Base-by-base conservation (phyloP, 2,888 invertebrate species). In the Drosophila macrospina region DNA sequence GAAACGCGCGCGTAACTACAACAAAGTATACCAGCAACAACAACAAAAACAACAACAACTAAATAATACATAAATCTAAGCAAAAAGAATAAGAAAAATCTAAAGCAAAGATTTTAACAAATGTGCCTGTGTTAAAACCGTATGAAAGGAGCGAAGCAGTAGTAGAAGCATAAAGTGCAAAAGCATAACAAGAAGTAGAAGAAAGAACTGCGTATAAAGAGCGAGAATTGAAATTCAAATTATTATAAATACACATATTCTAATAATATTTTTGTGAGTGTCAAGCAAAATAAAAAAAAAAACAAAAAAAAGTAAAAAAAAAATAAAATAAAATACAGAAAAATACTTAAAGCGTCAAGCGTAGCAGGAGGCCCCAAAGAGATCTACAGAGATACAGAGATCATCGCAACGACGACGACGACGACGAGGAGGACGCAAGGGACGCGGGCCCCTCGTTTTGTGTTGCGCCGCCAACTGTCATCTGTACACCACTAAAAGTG, bases 401-500 rank as follows among this genome's bases (percentile, higher is more conserved):
- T 59, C 65, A 30, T 16, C 51, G 36, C 16, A 7, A 41, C 34
- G 32, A 50, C 57, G 36, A 28, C 56, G 30, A 32, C 45, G 39
- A 67, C 55, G 67, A 66, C 34, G 68, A 51, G 51, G 65, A 59
- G 69, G 77, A 74, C 78, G 83, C 75, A 69, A 68, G 72, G 87
- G 86, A 88, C 84, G 74, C 66, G 74, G 67, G 55, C 65, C 76
- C 69, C 79, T 59, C 71, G 69, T 66, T 80, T 79, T 77, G 86
- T 80, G 89, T 89, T 90, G 90, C 82, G 79, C 82, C 89, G 86
- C 82, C 82, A 84, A 84, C 69, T 80, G 86, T 89, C 57, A 81
- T 79, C 82, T 85, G 79, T 86, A 91, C 74, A 80, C 89, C 87
- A 78, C 89, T 81, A 88, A 92, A 92, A 92, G 92, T 92, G 92